phyloP scores from a whole-genome alignment of 2,888 invertebrate species.

The Drosophila ezoana region DNA sequence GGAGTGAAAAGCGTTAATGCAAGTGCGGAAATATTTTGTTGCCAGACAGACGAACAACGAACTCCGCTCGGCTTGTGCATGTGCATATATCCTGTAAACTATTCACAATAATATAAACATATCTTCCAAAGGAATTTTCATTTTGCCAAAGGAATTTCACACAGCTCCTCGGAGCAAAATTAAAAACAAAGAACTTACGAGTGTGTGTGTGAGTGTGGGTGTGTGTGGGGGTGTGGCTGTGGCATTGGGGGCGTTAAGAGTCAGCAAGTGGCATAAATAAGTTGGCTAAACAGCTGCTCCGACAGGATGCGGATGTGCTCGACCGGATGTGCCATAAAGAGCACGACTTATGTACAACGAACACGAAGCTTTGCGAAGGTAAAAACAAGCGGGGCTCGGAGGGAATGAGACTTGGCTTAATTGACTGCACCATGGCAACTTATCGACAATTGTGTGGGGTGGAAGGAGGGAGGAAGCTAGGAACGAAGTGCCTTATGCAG shows the following conservation, averaged over 20 bases:
- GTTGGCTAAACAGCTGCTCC: constrained; percentile 72
- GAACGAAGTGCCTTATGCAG: neutral
- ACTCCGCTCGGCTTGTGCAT: neutral
- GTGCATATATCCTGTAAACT: constrained; percentile 42
- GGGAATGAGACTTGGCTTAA: constrained; percentile 39
- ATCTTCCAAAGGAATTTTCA: constrained; percentile 64
- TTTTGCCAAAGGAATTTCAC: constrained; percentile 71
- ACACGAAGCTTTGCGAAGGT: constrained; percentile 53
- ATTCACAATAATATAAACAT: constrained; percentile 47
- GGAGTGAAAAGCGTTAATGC: constrained; percentile 45
- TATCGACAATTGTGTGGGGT: constrained; percentile 42
- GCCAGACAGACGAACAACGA: constrained; percentile 33
- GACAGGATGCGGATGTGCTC: constrained; percentile 43
- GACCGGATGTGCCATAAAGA: constrained; percentile 72
- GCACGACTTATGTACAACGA: constrained; percentile 61
- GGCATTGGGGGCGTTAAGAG: constrained; percentile 36
- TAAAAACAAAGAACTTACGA: constrained; percentile 46
- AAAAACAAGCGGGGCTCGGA: neutral
- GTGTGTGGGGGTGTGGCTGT: constrained; percentile 4
- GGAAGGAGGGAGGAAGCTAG: neutral
- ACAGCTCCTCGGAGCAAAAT: constrained; percentile 39
- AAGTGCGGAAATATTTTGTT: constrained; percentile 67
- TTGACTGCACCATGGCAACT: constrained; percentile 54
- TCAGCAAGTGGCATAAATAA: constrained; percentile 71
- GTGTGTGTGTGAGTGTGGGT: constrained; percentile 7